Evolutionary conservation across 2,888 invertebrate genomes (phyloP).

Genomic region (Anthrax anthrax): DNA sequence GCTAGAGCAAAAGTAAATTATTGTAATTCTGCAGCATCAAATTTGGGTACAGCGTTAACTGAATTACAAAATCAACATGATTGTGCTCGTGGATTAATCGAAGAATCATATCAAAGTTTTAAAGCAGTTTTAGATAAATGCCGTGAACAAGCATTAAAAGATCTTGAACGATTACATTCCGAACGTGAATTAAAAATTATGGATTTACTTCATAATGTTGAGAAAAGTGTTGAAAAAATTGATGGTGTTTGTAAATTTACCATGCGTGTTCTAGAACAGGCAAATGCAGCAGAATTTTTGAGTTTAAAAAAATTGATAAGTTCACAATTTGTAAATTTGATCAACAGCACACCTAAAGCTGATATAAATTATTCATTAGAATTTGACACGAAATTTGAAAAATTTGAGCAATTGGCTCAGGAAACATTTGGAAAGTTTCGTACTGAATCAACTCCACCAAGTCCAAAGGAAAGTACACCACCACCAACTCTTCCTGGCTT

Average conservation of each 20-base stretch:
- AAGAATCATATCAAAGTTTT: conserved; percentile 64
- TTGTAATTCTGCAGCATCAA: conserved; percentile 60
- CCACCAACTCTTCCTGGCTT: conserved; percentile 38
- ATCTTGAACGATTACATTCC: conserved; percentile 63
- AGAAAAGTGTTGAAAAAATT: conserved; percentile 69
- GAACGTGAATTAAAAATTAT: conserved; percentile 78
- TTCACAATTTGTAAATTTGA: conserved; percentile 60
- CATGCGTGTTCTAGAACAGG: conserved; percentile 63
- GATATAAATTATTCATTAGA: conserved; percentile 66
- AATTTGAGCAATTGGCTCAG: conserved; percentile 58
- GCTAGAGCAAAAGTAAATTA: conserved; percentile 60
- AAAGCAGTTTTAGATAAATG: conserved; percentile 69
- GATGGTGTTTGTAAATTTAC: conserved; percentile 80
- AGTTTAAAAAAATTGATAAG: conserved; percentile 67
- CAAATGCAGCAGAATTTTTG: conserved; percentile 73
- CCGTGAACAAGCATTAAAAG: conserved; percentile 58
- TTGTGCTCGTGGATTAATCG: conserved; percentile 67
- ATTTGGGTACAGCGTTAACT: conserved; percentile 63
- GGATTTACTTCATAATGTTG: conserved; percentile 72
- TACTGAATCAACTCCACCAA: conserved; percentile 41
- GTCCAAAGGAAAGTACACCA: conserved; percentile 38
- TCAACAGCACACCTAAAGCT: conserved; percentile 67
- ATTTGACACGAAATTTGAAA: conserved; percentile 64
- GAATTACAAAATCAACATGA: conserved; percentile 80
- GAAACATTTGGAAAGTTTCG: conserved; percentile 61